phyloP scores from a whole-genome alignment of 2,888 invertebrate species.

The Cylloceria caligata region DNA sequence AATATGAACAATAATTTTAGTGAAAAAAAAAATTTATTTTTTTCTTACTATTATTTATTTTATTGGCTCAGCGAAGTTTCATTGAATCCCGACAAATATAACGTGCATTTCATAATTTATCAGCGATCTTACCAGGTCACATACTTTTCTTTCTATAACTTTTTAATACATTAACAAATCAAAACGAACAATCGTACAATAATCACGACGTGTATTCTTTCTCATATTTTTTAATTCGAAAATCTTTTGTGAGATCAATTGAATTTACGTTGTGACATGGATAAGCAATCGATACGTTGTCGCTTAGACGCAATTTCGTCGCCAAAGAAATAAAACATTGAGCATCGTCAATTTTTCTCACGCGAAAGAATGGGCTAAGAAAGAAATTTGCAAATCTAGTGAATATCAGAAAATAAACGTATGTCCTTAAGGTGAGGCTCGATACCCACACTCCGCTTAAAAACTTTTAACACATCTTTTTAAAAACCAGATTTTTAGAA shows the following conservation, averaged over 20 bases:
- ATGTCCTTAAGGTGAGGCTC: background rate
- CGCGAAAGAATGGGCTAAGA: too few relatives aligned
- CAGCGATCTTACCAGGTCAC: background rate
- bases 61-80: background rate
- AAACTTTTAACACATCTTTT: too few relatives aligned
- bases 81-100: background rate
- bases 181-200: background rate
- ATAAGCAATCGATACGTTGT: background rate
- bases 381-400: background rate
- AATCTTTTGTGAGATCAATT: background rate
- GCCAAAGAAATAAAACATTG: too few relatives aligned
- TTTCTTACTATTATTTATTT: background rate
- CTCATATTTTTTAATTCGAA: conserved; percentile 39
- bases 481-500: too few relatives aligned
- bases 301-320: too few relatives aligned
- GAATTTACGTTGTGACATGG: background rate
- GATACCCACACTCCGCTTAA: too few relatives aligned
- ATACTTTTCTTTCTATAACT: background rate
- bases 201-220: conserved; percentile 42
- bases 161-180: background rate
- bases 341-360: too few relatives aligned
- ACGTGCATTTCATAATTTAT: background rate
- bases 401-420: background rate
- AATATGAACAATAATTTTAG: conserved; percentile 18
- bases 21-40: background rate